Percentiles rank a stretch among this genome's conserved stretches.
Evolutionary conservation across 2,113 vertebrate genomes (phyloP).

Genomic region (Indicator indicator): DNA sequence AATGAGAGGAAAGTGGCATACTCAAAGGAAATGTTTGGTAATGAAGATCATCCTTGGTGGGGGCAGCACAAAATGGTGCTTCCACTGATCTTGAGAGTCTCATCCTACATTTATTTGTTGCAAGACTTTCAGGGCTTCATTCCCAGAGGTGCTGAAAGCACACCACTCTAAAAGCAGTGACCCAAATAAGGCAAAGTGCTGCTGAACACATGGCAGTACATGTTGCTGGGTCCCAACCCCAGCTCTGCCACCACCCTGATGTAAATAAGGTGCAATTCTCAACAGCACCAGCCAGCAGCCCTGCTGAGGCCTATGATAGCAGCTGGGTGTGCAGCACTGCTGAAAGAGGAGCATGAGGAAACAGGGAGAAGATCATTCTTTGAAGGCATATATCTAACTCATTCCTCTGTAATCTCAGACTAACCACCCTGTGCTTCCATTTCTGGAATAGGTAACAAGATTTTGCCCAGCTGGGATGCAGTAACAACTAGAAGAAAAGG

Average conservation of each 20-base stretch:
- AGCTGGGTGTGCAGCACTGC: neutral
- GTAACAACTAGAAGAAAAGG: neutral
- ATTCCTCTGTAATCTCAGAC: neutral
- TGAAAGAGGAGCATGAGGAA: neutral
- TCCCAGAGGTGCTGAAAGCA: neutral
- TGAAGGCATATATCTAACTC: neutral
- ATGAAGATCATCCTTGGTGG: neutral
- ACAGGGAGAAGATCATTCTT: neutral
- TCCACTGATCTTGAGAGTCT: neutral
- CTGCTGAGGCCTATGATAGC: neutral
- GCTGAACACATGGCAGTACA: neutral
- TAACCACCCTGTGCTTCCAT: neutral
- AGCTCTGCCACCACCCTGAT: neutral
- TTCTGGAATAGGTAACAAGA: neutral
- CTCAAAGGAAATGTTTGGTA: neutral
- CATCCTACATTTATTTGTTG: neutral
- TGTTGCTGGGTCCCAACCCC: neutral
- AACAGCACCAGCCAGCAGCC: neutral
- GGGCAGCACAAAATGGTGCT: neutral
- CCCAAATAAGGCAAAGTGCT: neutral
- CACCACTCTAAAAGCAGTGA: neutral
- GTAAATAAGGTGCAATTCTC: neutral
- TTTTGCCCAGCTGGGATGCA: neutral
- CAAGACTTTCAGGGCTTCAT: neutral
- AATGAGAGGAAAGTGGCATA: neutral